Conservation (phyloP, 2,888 invertebrate species). For the Spodoptera exigua region DNA sequence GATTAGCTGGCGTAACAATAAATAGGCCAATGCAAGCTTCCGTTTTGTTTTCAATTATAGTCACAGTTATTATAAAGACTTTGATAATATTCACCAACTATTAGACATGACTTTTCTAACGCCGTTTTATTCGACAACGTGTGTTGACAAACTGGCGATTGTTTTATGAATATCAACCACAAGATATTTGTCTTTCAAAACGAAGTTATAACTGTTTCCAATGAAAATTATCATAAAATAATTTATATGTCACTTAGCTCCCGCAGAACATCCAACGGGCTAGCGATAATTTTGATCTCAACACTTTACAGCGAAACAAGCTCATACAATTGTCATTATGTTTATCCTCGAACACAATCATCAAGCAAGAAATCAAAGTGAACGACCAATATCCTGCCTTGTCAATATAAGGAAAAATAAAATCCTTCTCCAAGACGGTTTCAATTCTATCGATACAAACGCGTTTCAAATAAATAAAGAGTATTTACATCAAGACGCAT, state of each 20-base stretch:
- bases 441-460: slow-evolving; percentile 32
- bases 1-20: slow-evolving; percentile 21
- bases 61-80: slow-evolving; percentile 17
- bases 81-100: slow-evolving; percentile 19
- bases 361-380: neutral
- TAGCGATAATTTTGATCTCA: neutral
- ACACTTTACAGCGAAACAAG: neutral
- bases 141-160: neutral
- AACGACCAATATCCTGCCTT: slow-evolving; percentile 8
- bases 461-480: slow-evolving; percentile 55
- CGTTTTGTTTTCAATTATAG: slow-evolving; percentile 34
- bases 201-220: neutral
- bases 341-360: slow-evolving; percentile 1
- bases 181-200: neutral
- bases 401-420: neutral
- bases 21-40: slow-evolving; percentile 31
- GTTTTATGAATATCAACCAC: too few relatives aligned
- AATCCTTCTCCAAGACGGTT: slow-evolving; percentile 11
- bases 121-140: neutral
- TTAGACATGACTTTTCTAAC: neutral
- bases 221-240: too few relatives aligned
- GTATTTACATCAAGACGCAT: slow-evolving; percentile 72
- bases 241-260: too few relatives aligned
- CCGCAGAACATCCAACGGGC: neutral
- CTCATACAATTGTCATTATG: slow-evolving; percentile 6